Base-by-base conservation (phyloP, 2,888 invertebrate species). In the Temnothorax rugatulus region DNA sequence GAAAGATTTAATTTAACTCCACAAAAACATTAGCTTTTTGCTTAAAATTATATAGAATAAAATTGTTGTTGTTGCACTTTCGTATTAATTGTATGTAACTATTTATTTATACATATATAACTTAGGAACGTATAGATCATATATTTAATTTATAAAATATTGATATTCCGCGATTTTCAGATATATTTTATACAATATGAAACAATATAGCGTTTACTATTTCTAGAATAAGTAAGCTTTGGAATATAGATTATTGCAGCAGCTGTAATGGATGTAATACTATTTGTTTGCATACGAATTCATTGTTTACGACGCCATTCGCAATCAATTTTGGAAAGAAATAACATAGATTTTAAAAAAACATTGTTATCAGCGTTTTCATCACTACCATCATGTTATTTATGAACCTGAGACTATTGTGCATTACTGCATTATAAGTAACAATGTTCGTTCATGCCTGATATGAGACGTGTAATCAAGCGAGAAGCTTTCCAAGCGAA, bases 401-500 rank as follows among this genome's bases (percentile, higher is more conserved):
- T 74, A 29, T 9, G 44, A 18, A 21, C 18, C 11, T 25, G 1
- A 57, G 13, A 63, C n/a, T 21, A 50, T 47, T 34, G 34, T 15
- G 5, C 9, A 63, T 63, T 75, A 50, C 50, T 15, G 5, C 15
- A 63, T 50, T 75, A 50, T 63, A 63, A 75, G 38, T 50, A 75
- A 63, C 38, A 44, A 44, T 73, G 11, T 50, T 38, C 75, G 50
- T 38, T n/a, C 15, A 8, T 50, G 75, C 5, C 15, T 47, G 25
- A 34, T 47, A 63, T 63, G 61, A 74, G 47, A 25, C 25, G 59
- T 34, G 73, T 73, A 84, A 84, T 84, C 84, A 74, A 50, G 66
- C 50, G 44, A 61, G 74, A 50, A 84, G 74, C 84, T 74, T 75
- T 74, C 38, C 66, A 34, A 73, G 38, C 38, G 57, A 38, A 41